Percentiles rank a stretch among this genome's conserved stretches.
Evolutionary conservation across 2,797 vertebrate species (phyloP).

Genomic region (Glossophaga mutica): DNA sequence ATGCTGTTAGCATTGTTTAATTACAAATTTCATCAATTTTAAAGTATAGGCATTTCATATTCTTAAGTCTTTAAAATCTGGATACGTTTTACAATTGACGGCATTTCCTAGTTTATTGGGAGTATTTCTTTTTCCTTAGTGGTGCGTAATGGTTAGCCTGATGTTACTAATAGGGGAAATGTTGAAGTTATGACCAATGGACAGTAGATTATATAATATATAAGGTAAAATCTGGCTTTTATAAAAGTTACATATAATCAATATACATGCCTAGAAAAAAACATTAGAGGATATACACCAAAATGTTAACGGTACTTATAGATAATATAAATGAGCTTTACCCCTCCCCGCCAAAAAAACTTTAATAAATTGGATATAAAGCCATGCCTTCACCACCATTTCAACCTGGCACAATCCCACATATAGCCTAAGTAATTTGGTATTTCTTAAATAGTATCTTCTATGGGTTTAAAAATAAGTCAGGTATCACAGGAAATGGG

Average conservation of each 20-base stretch:
- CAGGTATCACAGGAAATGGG: neutral
- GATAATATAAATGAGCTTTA: neutral
- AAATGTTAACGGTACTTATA: neutral
- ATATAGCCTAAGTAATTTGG: neutral
- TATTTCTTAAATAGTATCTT: neutral
- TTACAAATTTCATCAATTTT: constrained; percentile 1
- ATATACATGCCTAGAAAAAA: neutral
- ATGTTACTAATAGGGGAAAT: neutral
- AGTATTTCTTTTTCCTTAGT: constrained; percentile 10
- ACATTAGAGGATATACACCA: neutral
- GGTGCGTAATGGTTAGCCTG: neutral
- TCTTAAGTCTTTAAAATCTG: constrained; percentile 24
- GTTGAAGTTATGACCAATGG: neutral
- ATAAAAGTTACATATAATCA: neutral
- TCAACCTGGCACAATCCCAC: neutral
- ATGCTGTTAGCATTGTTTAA: neutral
- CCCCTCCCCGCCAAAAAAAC: neutral
- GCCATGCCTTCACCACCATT: neutral
- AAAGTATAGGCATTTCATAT: neutral
- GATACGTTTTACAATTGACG: neutral
- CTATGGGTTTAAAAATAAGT: constrained; percentile 1
- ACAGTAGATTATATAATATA: neutral
- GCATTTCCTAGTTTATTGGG: neutral
- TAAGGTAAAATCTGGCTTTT: neutral
- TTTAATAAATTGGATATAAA: neutral